Evolutionary conservation across 2,113 vertebrate species (phyloP).

Genomic region (Brachypodius melanocephalos): DNA sequence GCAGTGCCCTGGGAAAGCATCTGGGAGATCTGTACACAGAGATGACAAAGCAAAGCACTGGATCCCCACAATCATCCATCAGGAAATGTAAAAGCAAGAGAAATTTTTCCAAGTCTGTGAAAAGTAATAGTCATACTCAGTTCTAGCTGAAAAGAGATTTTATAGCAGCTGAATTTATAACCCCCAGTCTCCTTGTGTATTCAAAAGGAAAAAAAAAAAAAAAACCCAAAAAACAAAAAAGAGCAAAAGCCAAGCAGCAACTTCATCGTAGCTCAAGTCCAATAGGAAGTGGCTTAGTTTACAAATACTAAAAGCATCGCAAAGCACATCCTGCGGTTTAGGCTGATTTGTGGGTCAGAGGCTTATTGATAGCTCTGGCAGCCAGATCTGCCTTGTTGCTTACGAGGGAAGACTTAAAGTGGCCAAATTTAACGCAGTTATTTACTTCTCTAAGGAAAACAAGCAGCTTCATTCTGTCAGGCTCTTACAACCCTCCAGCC

Average conservation of each 20-base stretch:
- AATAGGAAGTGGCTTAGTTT: not conserved
- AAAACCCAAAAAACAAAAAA: not conserved
- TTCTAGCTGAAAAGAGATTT: not conserved
- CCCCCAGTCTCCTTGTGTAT: not conserved
- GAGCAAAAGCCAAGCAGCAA: not conserved
- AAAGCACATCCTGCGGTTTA: not conserved
- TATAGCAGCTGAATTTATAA: not conserved
- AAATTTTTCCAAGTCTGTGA: not conserved
- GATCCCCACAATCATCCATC: not conserved
- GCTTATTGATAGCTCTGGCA: not conserved
- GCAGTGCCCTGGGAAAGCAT: not conserved
- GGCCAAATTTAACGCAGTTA: not conserved
- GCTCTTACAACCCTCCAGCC: not conserved
- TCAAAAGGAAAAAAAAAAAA: not conserved
- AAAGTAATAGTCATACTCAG: not conserved
- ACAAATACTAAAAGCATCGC: not conserved
- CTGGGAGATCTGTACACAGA: accelerated
- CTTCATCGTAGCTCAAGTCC: not conserved
- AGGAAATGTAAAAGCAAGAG: not conserved
- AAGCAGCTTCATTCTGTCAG: not conserved
- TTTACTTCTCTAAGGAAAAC: not conserved
- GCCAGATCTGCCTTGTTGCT: not conserved
- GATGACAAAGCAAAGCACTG: not conserved
- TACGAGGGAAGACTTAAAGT: not conserved
- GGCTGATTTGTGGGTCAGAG: not conserved